A percentile compares a stretch with the other conserved stretches of the same genome.
phyloP scores from a whole-genome alignment of 2,888 invertebrate genomes.

The Folsomia manolachei region DNA sequence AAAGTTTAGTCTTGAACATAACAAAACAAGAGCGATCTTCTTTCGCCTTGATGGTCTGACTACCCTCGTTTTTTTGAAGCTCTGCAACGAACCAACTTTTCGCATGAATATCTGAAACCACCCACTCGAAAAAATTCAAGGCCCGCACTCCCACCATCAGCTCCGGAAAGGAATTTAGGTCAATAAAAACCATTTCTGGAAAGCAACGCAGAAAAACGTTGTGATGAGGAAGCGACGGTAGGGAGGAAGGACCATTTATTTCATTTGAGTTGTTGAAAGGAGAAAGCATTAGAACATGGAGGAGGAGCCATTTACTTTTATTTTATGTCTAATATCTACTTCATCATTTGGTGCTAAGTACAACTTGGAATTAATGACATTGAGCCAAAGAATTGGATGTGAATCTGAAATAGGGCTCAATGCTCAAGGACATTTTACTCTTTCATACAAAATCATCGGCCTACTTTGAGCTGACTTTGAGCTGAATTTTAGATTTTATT shows the following conservation, averaged over 20 bases:
- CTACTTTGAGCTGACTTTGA: too few relatives aligned
- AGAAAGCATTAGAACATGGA: slow-evolving; percentile 4
- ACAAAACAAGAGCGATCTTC: too few relatives aligned
- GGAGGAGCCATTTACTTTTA: slow-evolving; percentile 5
- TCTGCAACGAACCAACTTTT: background rate
- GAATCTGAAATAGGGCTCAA: background rate
- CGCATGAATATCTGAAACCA: background rate
- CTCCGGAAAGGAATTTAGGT: background rate
- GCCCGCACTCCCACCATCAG: background rate
- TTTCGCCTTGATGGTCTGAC: too few relatives aligned
- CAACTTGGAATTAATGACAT: slow-evolving; percentile 6
- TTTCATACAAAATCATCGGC: too few relatives aligned
- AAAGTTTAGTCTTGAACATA: too few relatives aligned
- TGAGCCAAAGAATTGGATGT: background rate
- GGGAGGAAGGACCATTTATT: background rate
- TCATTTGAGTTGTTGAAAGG: background rate
- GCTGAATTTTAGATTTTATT: slow-evolving; percentile 7
- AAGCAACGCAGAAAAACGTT: background rate
- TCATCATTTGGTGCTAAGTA: slow-evolving; percentile 10
- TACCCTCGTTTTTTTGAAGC: background rate
- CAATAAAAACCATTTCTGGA: background rate
- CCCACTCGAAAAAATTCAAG: background rate
- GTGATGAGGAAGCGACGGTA: background rate
- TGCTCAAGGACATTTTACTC: background rate
- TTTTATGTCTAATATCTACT: slow-evolving; percentile 8